Base-by-base conservation (phyloP, 2,888 invertebrate genomes). In the Caenorhabditis drosophilae region DNA sequence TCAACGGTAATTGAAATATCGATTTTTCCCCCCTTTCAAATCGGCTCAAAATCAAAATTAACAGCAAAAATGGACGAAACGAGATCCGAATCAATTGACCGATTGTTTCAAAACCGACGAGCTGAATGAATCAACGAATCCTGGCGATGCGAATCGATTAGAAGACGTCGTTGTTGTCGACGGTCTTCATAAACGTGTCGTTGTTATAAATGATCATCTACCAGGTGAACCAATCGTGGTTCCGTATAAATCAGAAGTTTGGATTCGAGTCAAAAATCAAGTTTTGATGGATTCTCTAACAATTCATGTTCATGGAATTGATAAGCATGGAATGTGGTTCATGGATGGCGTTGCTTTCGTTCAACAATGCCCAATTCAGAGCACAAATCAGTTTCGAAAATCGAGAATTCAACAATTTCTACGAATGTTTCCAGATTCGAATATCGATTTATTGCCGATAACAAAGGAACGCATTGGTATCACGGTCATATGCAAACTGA, bases 401-500 rank as follows among this genome's bases (percentile, higher is more conserved):
- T 12, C n/a, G n/a, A n/a, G n/a, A n/a, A n/a, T n/a, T n/a, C n/a
- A n/a, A n/a, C n/a, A n/a, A n/a, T n/a, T n/a, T n/a, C n/a, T n/a
- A n/a, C n/a, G n/a, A 38, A 16, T 35, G 12, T 1, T 50, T 69
- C 31, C 23, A 75, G 73, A 20, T 77, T 72, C 49, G 69, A 76
- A n/a, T 81, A 81, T 46, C 67, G 78, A 7, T 81, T 81, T 53
- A 75, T 77, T 44, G 81, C 81, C 6, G 81, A 81, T 53, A 73
- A 67, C 7, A 69, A 71, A 25, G 81, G 81, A 44, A 81, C 80
- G 2, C 78, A 77, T 49, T 75, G 75, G 73, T 76, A 71, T 41
- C 75, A 80, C 46, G 80, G 80, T 9, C 80, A 80, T 54, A 54
- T 80, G 69, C 76, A 74, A 52, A 73, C 73, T 9, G 80, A 81